These are phyloP conservation scores for Pherbina coryleti DNA, from an alignment of 2,888 invertebrate species.

Conservation along the genomic window DNA sequence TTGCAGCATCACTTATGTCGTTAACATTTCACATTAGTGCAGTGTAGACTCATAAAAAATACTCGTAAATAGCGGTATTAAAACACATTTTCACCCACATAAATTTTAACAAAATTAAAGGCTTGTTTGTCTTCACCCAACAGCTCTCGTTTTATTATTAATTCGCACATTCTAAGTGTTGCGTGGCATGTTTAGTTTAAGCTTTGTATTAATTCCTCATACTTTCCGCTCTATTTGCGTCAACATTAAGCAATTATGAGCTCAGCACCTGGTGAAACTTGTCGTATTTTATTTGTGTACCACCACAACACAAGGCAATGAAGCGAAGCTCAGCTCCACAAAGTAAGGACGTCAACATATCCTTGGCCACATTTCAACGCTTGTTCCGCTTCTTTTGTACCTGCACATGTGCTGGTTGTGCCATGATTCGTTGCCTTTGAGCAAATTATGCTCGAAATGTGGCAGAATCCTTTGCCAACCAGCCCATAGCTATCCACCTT, in stretches of 20 bases:
- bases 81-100: no score
- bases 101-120: no score
- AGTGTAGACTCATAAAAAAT: no score
- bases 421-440: conserved; percentile 2
- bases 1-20: no score
- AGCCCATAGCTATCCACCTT: not conserved
- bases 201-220: conserved; percentile 10
- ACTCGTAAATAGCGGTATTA: no score
- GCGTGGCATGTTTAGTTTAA: not conserved
- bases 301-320: not conserved
- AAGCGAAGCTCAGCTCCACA: not conserved
- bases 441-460: not conserved
- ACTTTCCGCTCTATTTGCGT: conserved; percentile 21
- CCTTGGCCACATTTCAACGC: conserved; percentile 18
- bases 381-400: not conserved
- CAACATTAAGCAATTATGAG: conserved; percentile 27
- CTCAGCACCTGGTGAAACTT: not conserved
- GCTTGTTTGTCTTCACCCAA: no score
- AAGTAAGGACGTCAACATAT: not conserved
- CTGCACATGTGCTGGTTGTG: not conserved
- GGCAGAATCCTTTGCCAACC: not conserved
- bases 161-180: not conserved
- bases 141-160: no score
- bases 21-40: no score
- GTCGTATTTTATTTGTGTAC: not conserved